Evolutionary conservation across 2,888 invertebrate species (phyloP).

Genomic region (Abrostola triplasia): DNA sequence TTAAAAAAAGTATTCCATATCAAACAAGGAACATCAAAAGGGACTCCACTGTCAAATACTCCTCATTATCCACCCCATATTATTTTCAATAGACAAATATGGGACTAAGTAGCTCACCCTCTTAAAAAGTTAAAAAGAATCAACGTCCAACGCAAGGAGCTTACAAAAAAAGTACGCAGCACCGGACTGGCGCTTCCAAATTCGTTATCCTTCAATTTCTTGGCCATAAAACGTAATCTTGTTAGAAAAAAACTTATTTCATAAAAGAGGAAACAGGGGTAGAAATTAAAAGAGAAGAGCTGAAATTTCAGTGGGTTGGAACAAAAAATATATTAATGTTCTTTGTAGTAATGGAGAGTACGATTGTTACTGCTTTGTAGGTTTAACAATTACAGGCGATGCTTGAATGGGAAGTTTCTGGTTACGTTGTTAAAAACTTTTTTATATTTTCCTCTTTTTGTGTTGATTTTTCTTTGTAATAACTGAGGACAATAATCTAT

Average conservation of each 20-base stretch:
- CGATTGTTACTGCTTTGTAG: constrained; percentile 75
- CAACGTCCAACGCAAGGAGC: constrained; percentile 53
- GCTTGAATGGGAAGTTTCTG: constrained; percentile 39
- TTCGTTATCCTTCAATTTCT: constrained; percentile 85
- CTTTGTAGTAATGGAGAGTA: constrained; percentile 73
- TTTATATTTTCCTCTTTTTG: constrained; percentile 34
- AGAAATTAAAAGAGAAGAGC: constrained; percentile 77
- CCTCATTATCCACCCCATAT: constrained; percentile 26
- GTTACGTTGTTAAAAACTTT: constrained; percentile 56
- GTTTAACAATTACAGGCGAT: constrained; percentile 69
- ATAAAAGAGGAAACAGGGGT: constrained; percentile 73
- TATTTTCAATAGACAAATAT: constrained; percentile 61
- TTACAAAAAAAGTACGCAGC: constrained; percentile 46
- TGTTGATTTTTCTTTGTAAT: constrained; percentile 36
- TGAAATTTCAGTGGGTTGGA: constrained; percentile 59
- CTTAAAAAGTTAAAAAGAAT: constrained; percentile 65
- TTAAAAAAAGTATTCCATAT: constrained; percentile 21
- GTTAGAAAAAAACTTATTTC: constrained; percentile 86
- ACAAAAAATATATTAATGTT: constrained; percentile 73
- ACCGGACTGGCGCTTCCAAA: constrained; percentile 67
- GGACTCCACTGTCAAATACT: constrained; percentile 38
- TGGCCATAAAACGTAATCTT: constrained; percentile 84
- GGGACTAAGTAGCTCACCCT: constrained; percentile 70
- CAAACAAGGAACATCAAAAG: constrained; percentile 36
- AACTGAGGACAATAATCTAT: constrained; percentile 26